These are phyloP conservation scores for Thymallus thymallus DNA, from an alignment of 2,113 vertebrate genomes.

Conservation along the genomic window DNA sequence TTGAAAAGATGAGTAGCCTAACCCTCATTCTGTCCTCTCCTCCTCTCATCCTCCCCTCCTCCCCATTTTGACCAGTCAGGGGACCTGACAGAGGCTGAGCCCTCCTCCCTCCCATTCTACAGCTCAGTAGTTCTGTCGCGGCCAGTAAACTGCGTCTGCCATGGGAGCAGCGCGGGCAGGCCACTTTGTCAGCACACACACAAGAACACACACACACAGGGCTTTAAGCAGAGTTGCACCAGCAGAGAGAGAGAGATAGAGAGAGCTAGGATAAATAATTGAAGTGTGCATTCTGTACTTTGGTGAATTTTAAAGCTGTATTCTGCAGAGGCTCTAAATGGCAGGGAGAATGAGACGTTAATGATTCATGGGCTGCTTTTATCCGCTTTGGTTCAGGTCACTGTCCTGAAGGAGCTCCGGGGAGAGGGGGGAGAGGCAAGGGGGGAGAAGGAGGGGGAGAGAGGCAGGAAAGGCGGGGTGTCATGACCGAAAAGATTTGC, in stretches of 20 bases:
- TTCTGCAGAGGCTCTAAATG: conserved; percentile 75
- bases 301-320: conserved; percentile 74
- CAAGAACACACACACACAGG: background rate
- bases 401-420: conserved; percentile 58
- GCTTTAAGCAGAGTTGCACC: conserved; percentile 43
- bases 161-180: conserved; percentile 40
- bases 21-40: background rate
- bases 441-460: conserved; percentile 7
- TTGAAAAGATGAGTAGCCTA: background rate
- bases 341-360: conserved; percentile 57
- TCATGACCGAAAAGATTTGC: conserved; percentile 40
- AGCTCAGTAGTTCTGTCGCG: conserved; percentile 48
- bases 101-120: background rate
- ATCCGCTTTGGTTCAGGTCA: conserved; percentile 70
- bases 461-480: conserved; percentile 13
- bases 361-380: conserved; percentile 77
- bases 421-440: conserved; percentile 10
- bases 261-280: conserved; percentile 71
- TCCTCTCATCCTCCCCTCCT: background rate
- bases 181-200: conserved; percentile 62
- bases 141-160: conserved; percentile 41
- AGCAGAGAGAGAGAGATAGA: conserved; percentile 32
- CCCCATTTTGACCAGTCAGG: background rate
- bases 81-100: no score
- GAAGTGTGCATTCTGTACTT: conserved; percentile 71